Evolutionary conservation across 1,140 invertebrate species (phyloP), one percentile per base, ranked within the genome.

Genomic region (Panagrolaimus sp.): DNA sequence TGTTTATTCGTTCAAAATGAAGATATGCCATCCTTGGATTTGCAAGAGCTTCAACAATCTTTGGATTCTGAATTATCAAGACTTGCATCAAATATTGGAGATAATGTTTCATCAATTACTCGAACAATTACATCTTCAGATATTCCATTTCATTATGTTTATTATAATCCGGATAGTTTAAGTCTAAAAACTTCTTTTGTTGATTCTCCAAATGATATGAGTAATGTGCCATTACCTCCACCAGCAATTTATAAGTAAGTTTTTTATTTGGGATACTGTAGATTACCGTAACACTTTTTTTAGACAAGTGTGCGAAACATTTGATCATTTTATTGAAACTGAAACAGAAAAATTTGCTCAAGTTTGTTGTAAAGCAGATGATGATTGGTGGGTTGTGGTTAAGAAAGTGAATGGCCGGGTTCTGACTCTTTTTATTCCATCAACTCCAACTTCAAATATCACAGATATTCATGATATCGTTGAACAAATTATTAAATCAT

Each of bases 361-460:
- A 67, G 43, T 74, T 15, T 69, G 46, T 47, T 26, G 76, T 1
- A 74, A 74, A 47, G 67, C 73, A 21, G 73, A 75, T 14, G 75
- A 76, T 43, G 73, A 74, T 66, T 74, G 73, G 73, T 74, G 73
- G 73, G 65, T 74, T 21, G 67, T 74, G 64, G 76, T 74, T 24
- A 73, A 75, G 52, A 77, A 69, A 63, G 63, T 69, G 26, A 65
- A 66, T 24, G 32, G 70, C 14, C 71, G 71, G 5, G 47, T 72
- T 26, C 45, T 72, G 45, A 58, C 65, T 12, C 21, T 74, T 15
- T 74, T 74, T 45, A 26, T 74, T 43, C 67, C 67, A 12, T 66
- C 58, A 14, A 71, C 67, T 10, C 48, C 63, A n/a, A 55, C 71
- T 4, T 47, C 73, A 24, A 68, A 63, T 10, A 67, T 72, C 12